Evolutionary conservation across 2,888 invertebrate species (phyloP), one percentile per base, ranked within the genome.

Genomic region (Magallana nippona): DNA sequence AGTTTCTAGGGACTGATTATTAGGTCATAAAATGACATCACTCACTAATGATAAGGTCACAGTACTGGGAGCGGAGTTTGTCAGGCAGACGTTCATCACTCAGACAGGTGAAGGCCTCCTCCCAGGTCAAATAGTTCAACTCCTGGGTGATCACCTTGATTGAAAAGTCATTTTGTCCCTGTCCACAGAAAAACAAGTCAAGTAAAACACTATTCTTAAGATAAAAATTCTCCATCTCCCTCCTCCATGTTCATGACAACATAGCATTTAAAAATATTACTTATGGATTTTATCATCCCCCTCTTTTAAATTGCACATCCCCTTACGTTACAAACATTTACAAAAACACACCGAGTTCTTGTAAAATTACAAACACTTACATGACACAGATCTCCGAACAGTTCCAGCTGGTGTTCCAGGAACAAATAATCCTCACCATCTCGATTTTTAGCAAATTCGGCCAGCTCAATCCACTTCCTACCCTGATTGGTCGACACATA

Each of bases 41-140:
- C 92, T 88, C 86, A 93, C 93, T 92, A 79, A 93, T 93, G 85
- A 94, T 93, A 15, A 94, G 92, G 58, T 92, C 90, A 87, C 94
- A 93, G 90, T 94, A 94, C 85, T 92, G 92, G 58, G 94, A 93
- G 1, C 93, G 86, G 10, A 94, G 89, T 78, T 91, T 88, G 83
- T 93, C 93, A 2, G 93, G 93, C 10, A 94, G 86, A 22, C 90
- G 82, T 44, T 89, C 89, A 84, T 93, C 91, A 84, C 89, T 89
- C 58, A 94, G 90, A 86, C 93, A 93, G 19, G 90, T 88, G 89
- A 92, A 94, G 0, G 93, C 93, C 83, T 94, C 93, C 56, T 93
- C 91, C 93, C 94, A 94, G 0, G 92, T 93, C 83, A 94, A 89
- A 85, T 93, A 93, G 84, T 91, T 89, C 82, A 94, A 88, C 82